Evolutionary conservation across 23 tunicate genomes (phyloP), one percentile per base, ranked within the genome.

Genomic region (Aplidium turbinatum): DNA sequence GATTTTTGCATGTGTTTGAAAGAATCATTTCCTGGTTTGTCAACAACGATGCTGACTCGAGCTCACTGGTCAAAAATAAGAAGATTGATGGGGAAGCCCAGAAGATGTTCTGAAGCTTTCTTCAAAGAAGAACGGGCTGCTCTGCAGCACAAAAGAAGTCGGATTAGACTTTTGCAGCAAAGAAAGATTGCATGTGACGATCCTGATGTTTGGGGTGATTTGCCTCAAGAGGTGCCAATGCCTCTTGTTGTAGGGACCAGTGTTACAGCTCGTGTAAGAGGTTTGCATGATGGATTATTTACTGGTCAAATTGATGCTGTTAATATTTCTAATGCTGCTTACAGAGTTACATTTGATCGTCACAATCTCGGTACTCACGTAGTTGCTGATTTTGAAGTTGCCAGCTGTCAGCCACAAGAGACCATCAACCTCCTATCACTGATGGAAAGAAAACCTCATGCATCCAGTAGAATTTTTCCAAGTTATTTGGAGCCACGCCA

Each of bases 241-340:
- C 82, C 91, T 39, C 52, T 91, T 0, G 82, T 84, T 0, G 76
- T 91, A 20, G 97, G 97, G 19, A 91, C 97, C 39, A 79, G 68
- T 57, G 97, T 91, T 20, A 91, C 97, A 27, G 97, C 90, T 57
- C 68, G 89, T 11, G 76, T 91, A 1, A 64, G 85, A 22, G 91
- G 86, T 4, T 31, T 75, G 5, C 75, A 91, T 50, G 97, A 91
- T 65, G 97, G 97, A 1, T 38, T 91, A 24, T 91, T 78, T 54
- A 91, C 91, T 32, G 97, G 97, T 0, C 85, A 68, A 73, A 84
- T 91, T 5, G 97, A 91, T 61, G 97, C 97, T 73, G 80, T 91
- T 28, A 91, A 91, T 38, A 64, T 68, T 63, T 31, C 39, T 1
- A 91, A 91, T 58, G 81, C 81, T 4, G 48, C 90, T 7, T 91